These are phyloP conservation scores for Osedax fenrisi DNA, from an alignment of 2,888 invertebrate genomes.

Conservation along the genomic window DNA sequence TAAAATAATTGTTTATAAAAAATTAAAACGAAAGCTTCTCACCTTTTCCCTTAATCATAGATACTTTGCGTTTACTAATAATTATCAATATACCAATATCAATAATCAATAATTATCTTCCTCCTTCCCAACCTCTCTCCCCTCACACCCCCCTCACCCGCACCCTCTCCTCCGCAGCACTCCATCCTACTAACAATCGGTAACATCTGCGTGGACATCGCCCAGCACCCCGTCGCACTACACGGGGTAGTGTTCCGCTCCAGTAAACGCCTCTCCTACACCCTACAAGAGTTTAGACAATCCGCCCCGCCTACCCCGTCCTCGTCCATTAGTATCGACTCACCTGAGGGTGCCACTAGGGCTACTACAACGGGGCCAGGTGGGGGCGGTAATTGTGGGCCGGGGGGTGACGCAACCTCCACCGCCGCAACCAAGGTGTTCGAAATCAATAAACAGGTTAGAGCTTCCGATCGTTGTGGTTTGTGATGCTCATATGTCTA, in stretches of 20 bases:
- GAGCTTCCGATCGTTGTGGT: too few relatives aligned
- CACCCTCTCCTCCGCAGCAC: slow-evolving; percentile 49
- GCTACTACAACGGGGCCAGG: not conserved
- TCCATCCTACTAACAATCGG: slow-evolving; percentile 73
- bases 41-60: too few relatives aligned
- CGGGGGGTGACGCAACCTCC: not conserved
- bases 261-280: slow-evolving; percentile 78
- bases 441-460: not conserved
- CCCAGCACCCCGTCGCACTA: slow-evolving; percentile 90
- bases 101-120: too few relatives aligned
- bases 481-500: too few relatives aligned
- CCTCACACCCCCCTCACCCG: too few relatives aligned
- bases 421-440: not conserved
- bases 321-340: too few relatives aligned
- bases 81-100: too few relatives aligned
- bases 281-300: slow-evolving; percentile 62
- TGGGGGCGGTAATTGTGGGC: not conserved
- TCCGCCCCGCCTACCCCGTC: slow-evolving; percentile 33
- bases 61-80: too few relatives aligned
- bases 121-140: too few relatives aligned
- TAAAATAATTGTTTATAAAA: too few relatives aligned
- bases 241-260: slow-evolving; percentile 90
- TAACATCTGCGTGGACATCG: slow-evolving; percentile 81
- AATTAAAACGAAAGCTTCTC: too few relatives aligned
- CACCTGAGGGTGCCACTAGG: too few relatives aligned